Evolutionary conservation across 2,113 vertebrate species (phyloP), one percentile per base, ranked within the genome.

Genomic region (Anoura caudifer): DNA sequence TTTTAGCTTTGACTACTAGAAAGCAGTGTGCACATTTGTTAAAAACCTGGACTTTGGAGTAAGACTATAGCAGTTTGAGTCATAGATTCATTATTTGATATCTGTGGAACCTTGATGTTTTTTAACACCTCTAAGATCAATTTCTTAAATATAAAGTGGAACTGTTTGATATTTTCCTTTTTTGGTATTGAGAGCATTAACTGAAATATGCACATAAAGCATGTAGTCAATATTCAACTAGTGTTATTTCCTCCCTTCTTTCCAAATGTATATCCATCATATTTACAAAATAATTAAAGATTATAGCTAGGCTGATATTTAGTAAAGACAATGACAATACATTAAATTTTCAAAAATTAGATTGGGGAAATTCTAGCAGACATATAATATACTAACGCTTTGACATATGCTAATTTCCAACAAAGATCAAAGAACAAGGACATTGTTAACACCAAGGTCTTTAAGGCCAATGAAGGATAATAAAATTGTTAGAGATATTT

Each of bases 361-460:
- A 82, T 69, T 92, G 5, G 69, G 28, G 79, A 91, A 93, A 91
- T 79, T 89, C 10, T 52, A 93, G 11, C 4, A 79, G 45, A 59
- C 11, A 86, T 3, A 5, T 86, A 80, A 88, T 82, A 61, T 94
- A 77, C 31, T 79, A 77, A 79, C n/a, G 17, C 20, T 91, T 86
- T 93, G 54, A 91, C 38, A 76, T 77, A 76, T 24, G 59, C 73
- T 83, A 95, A 93, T 95, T 94, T 95, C 7, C 41, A 24, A 65
- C 47, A 43, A 72, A 82, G 56, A 84, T 87, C 20, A 96, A 92
- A 94, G 45, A 80, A 89, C 36, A 96, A 59, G 9, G 8, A 84
- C 50, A 90, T 90, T 67, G 33, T 77, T 92, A 90, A 72, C 22
- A 83, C 5, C 54, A 85, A 88, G 52, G 24, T 50, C 83, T 87